Evolutionary conservation across 2,113 vertebrate species (phyloP).

Genomic region (Saguinus midas): DNA sequence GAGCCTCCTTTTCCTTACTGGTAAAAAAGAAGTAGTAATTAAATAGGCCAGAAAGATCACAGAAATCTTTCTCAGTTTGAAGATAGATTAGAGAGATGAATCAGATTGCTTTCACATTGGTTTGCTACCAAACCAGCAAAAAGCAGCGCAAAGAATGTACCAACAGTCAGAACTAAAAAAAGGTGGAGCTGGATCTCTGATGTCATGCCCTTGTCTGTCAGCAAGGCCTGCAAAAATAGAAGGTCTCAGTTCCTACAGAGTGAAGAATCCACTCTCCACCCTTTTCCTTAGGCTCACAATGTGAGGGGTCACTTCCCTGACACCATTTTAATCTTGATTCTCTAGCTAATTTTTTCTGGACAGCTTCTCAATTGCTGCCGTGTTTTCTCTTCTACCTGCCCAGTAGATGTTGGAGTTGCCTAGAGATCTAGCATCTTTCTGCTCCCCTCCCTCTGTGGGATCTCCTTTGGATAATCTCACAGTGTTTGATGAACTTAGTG

Average conservation of each 20-base stretch:
- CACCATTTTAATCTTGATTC: neutral
- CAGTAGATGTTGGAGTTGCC: neutral
- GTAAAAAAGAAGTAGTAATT: neutral
- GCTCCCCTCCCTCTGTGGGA: neutral
- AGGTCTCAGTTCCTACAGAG: too few relatives aligned
- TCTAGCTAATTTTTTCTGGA: neutral
- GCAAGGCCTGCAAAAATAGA: neutral
- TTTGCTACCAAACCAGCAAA: neutral
- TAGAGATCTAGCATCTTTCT: neutral
- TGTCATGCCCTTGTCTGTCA: too few relatives aligned
- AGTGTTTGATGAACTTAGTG: neutral
- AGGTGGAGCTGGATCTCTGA: neutral
- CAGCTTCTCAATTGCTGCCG: neutral
- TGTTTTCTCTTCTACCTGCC: neutral
- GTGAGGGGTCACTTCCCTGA: rapidly evolving
- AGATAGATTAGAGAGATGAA: neutral
- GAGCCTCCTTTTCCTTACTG: neutral
- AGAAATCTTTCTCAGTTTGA: neutral
- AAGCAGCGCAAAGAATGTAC: neutral
- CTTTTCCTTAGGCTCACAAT: neutral
- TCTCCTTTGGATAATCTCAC: neutral
- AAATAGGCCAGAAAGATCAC: neutral
- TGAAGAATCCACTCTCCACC: neutral
- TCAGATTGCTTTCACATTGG: neutral
- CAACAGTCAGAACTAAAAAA: neutral